Evolutionary conservation across 2,888 invertebrate genomes (phyloP).

Genomic region (Limnephilus marmoratus): DNA sequence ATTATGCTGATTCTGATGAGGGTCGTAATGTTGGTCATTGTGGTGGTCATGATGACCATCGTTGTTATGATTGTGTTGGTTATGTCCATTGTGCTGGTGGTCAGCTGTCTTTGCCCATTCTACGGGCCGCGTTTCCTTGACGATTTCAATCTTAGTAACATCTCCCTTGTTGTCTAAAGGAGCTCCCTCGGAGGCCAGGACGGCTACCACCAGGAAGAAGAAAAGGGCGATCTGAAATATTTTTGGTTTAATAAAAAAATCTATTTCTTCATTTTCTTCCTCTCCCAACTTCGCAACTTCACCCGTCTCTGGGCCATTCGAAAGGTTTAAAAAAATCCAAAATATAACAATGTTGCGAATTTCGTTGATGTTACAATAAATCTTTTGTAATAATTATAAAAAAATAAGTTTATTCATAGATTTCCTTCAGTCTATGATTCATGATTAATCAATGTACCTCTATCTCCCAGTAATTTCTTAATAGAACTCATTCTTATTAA

Average conservation of each 20-base stretch:
- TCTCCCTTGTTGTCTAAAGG: not conserved
- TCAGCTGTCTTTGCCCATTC: not conserved
- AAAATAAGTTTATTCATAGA: too few relatives aligned
- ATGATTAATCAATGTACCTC: too few relatives aligned
- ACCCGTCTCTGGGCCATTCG: not conserved
- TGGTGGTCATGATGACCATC: not conserved
- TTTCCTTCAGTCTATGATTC: too few relatives aligned
- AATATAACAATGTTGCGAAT: not conserved
- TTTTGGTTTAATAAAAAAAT: not conserved
- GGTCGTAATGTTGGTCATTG: not conserved
- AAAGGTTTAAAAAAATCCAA: not conserved
- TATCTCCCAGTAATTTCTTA: too few relatives aligned
- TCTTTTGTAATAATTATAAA: too few relatives aligned
- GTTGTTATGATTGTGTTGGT: not conserved
- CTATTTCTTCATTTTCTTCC: not conserved
- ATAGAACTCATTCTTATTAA: too few relatives aligned
- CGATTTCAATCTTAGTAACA: not conserved
- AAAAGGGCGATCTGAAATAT: conserved; percentile 19
- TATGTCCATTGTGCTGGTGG: not conserved
- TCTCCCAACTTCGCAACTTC: too few relatives aligned
- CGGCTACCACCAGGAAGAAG: not conserved
- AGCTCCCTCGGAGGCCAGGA: not conserved
- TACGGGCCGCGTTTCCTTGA: not conserved
- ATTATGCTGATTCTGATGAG: not conserved
- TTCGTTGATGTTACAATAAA: too few relatives aligned